Evolutionary conservation across 2,888 invertebrate genomes (phyloP), one percentile per base, ranked within the genome.

Genomic region (Cosmia pyralina): DNA sequence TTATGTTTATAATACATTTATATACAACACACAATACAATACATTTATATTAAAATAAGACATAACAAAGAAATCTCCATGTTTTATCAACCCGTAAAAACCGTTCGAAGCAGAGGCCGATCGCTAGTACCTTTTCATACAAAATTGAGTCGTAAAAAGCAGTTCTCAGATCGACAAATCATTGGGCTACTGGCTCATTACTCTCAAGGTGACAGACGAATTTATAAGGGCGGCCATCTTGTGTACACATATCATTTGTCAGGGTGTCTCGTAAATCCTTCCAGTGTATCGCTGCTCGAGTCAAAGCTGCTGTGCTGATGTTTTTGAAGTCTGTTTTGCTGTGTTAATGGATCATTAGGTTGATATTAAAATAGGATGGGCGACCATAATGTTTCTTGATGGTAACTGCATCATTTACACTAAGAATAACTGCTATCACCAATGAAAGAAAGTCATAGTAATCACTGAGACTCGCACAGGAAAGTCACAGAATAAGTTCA

Each of bases 181-280:
- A 90, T 88, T 87, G 85, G 79, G 84, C 85, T 79, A 82, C 79
- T 85, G 87, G 79, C 89, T 93, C 93, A 91, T 93, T 93, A 93
- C 90, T 91, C 85, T 75, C 73, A 69, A 78, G 88, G 84, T 90
- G 93, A 92, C 92, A 90, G 91, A 93, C 86, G 89, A 89, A 92
- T 93, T 92, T 92, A 91, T 91, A 91, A 90, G 89, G 86, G 82
- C 75, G 74, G 71, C 79, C 83, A 85, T 82, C 69, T 77, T 77
- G 73, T 75, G 85, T 22, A 72, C 85, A 83, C 87, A 81, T 85
- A 85, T 86, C 90, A 90, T 91, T 91, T 91, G 90, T 92, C 90
- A 87, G 72, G 66, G 46, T 38, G 83, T 62, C 79, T 77, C 75
- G 72, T 88, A 88, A 88, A 88, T 88, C 85, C 76, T 73, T 82